Evolutionary conservation across 2,888 invertebrate genomes (phyloP), one percentile per base, ranked within the genome.

Genomic region (Apantesis nais): DNA sequence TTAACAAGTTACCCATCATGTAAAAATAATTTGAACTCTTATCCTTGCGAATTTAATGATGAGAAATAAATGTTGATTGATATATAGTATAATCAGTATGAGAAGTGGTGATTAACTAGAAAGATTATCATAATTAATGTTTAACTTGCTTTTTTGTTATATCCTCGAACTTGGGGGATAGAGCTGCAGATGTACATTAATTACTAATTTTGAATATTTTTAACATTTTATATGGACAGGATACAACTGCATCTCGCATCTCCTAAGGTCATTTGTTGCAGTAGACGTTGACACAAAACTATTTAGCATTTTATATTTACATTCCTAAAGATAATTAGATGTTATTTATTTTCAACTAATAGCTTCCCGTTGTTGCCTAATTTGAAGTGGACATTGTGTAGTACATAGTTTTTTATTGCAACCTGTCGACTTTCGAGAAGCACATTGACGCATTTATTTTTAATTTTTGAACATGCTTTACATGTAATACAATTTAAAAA

Each of bases 301-400:
- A 77, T 77, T 76, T 86, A 89, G 86, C 87, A 88, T 89, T 88
- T 90, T 88, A 84, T 85, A 85, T 90, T 86, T 84, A 91, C 91
- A 92, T 92, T 92, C 91, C 91, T 85, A 81, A 83, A 79, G 81
- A 83, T 82, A 74, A 83, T 79, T 86, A 84, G 80, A 76, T 78
- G 76, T 81, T 77, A 82, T 83, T 78, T 78, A 78, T 80, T 81
- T 84, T 82, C 71, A 75, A 75, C 65, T 74, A 39, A 74, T 66
- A 71, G 71, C 70, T 68, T 68, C 69, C 55, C 71, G 48, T 68
- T 65, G 65, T 62, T 39, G 39, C 34, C 58, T 64, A 58, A 65
- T 29, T 62, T 37, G 58, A 64, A 67, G 71, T 73, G 31, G 65
- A 71, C 63, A 64, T 71, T 67, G 44, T 63, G 29, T 55, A 55